Percentiles rank a stretch among this genome's conserved stretches.
Conservation (phyloP, 2,888 invertebrate species). For the Latrodectus elegans region DNA sequence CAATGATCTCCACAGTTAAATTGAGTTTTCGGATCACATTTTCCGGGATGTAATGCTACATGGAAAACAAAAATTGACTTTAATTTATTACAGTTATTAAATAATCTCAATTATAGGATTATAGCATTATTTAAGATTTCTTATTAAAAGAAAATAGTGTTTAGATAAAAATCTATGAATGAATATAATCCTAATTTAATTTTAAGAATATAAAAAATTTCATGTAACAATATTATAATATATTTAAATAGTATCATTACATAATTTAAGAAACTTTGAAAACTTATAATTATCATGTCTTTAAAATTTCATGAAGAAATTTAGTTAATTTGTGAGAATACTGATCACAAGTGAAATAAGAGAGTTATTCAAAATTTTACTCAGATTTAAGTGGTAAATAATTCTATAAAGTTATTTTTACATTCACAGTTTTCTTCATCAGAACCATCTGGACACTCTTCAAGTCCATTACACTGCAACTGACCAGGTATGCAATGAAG, state of each 20-base stretch:
- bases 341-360: no score
- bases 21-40: slow-evolving; percentile 85
- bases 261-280: no score
- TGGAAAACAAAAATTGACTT: background rate
- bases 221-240: background rate
- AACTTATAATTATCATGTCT: no score
- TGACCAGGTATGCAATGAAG: slow-evolving; percentile 78
- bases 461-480: slow-evolving; percentile 86
- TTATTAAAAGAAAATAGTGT: background rate
- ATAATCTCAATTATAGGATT: no score
- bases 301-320: no score
- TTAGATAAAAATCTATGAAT: background rate
- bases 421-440: slow-evolving; percentile 86
- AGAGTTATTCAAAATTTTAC: no score
- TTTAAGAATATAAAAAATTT: background rate
- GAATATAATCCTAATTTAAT: background rate
- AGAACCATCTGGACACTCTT: slow-evolving; percentile 88
- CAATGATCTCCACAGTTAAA: slow-evolving; percentile 92
- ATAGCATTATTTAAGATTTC: no score
- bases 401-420: background rate
- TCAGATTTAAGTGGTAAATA: no score
- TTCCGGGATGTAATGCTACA: slow-evolving; percentile 71
- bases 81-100: background rate
- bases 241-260: background rate
- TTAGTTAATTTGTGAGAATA: no score